Conservation (phyloP, 2,888 invertebrate genomes). For the Melanophora roralis region DNA sequence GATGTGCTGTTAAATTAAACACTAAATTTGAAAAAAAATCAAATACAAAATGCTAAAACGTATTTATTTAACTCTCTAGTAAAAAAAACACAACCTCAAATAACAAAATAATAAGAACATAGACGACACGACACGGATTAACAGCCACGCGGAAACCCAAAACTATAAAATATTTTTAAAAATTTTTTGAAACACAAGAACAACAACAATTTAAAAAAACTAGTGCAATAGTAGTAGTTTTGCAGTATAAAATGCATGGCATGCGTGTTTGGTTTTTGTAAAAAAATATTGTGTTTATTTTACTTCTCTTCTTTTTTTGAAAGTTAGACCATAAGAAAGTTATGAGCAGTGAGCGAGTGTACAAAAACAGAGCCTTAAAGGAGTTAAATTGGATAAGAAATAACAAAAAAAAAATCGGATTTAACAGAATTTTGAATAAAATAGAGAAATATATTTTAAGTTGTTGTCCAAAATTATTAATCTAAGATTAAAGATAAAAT, state of each 20-base stretch:
- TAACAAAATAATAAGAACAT: background rate
- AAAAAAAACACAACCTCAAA: constrained; percentile 21
- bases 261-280: constrained; percentile 43
- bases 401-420: background rate
- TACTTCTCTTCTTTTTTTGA: constrained; percentile 5
- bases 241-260: background rate
- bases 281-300: constrained; percentile 1
- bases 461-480: too few species aligned
- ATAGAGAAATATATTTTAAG: too few species aligned
- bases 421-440: too few species aligned
- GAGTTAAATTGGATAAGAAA: background rate
- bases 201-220: constrained; percentile 11
- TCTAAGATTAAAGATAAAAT: too few species aligned
- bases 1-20: background rate
- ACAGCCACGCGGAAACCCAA: constrained; percentile 23
- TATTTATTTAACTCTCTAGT: background rate
- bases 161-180: background rate
- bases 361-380: constrained; percentile 1
- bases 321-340: constrained; percentile 28
- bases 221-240: constrained; percentile 14
- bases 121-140: constrained; percentile 22
- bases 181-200: constrained; percentile 1
- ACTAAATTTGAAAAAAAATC: background rate
- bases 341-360: background rate
- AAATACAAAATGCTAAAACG: constrained; percentile 7